These are phyloP conservation scores for Dicrurus megarhynchus DNA, from an alignment of 2,113 vertebrate genomes.

Conservation along the genomic window DNA sequence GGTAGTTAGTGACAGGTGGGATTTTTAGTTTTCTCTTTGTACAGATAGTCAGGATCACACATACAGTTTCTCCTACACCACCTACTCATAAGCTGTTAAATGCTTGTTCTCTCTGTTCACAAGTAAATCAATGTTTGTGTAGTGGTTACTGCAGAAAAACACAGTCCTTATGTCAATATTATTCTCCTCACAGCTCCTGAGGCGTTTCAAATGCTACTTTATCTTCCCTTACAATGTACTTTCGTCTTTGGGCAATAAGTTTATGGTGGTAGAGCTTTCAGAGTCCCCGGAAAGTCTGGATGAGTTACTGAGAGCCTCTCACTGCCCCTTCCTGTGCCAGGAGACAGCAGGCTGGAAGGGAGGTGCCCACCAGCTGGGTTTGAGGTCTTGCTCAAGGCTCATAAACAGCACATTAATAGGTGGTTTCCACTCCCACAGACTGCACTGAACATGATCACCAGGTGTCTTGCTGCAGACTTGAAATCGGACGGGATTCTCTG, in stretches of 20 bases:
- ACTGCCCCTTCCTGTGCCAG: background rate
- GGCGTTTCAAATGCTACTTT: background rate
- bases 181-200: background rate
- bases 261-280: background rate
- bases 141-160: conserved; percentile 17
- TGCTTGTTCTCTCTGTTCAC: conserved; percentile 11
- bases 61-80: conserved; percentile 38
- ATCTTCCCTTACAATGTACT: background rate
- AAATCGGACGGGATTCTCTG: conserved; percentile 70
- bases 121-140: conserved; percentile 2
- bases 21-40: background rate
- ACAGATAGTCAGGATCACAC: background rate
- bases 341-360: background rate
- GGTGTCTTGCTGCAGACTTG: conserved; percentile 72
- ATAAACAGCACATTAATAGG: background rate
- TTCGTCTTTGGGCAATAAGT: background rate
- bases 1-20: background rate
- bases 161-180: conserved; percentile 35
- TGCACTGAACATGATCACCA: conserved; percentile 75
- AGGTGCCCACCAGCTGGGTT: background rate
- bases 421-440: conserved; percentile 35
- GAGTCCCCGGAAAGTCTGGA: background rate
- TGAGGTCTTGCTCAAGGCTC: background rate
- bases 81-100: conserved; percentile 54
- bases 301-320: background rate